Base-by-base conservation (phyloP, 2,113 vertebrate genomes). In the Elanus axillaris region DNA sequence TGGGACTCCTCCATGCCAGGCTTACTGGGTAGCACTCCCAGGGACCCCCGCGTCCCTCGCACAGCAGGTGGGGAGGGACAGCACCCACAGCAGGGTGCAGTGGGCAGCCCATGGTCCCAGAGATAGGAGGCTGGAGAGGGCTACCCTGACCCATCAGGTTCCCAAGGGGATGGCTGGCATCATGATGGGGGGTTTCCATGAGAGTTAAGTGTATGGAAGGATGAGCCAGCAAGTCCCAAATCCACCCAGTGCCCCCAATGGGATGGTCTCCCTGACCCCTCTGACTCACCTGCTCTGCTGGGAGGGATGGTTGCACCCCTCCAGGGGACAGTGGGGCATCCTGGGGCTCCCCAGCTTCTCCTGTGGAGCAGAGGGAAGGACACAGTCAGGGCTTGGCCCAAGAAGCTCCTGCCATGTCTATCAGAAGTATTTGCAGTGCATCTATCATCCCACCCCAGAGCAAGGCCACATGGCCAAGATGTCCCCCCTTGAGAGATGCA, bases 261-360 rank as follows among this genome's bases (percentile, higher is more conserved):
- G 16, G 17, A 62, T 26, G 14, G 21, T 55, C 1, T 38, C 20
- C 38, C n/a, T 60, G 36, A 45, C 14, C 18, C 8, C 21, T 40
- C 38, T 27, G 32, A 55, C 97, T 97, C 83, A 98, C 98, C 97
- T 96, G 95, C n/a, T 85, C 77, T 66, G 34, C 23, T 14, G 85
- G 86, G 43, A 73, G 9, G 38, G 69, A 10, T 23, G 67, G 79
- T 47, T 89, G 83, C n/a, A 40, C 62, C 42, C 13, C 78, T 3
- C 15, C 36, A 1, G 73, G 62, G 18, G 72, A 42, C 52, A 89
- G 64, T 1, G 3, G 45, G 13, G 22, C 4, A 12, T 56, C 91
- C 62, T 13, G 42, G 47, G 75, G 66, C 16, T 86, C 59, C 17
- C 27, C 42, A 40, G 36, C 56, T 64, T 86, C 95, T 68, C 87